Evolutionary conservation across 1,140 invertebrate species (phyloP), one percentile per base, ranked within the genome.

Genomic region (Mycetomoellerius zeteki): DNA sequence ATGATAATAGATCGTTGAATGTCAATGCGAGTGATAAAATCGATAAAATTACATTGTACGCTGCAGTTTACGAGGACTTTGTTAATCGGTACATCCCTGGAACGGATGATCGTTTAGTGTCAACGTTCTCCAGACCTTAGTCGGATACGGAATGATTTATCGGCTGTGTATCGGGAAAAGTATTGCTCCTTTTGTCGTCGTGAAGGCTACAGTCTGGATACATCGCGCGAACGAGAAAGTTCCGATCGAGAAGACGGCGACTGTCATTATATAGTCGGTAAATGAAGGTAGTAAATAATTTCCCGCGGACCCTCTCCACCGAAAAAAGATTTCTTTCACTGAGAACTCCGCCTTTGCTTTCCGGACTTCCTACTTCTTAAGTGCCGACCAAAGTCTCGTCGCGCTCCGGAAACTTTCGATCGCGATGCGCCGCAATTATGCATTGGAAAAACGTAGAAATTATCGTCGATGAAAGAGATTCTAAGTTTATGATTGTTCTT

Each of bases 251-350:
- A 77, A 43, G 16, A 85, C 72, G 33, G 27, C 71, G 47, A 52
- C 16, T 54, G 43, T 85, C 73, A 85, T 85, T 77, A 50, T 77
- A 50, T 50, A 85, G 58, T 12, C 21, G 82, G 77, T 85, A 64
- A 81, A 81, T 71, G 54, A 81, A 81, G 64, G 52, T 56, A 71
- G 64, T 81, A 81, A 71, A 81, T 81, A 81, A 81, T 81, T 81
- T 71, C 21, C 16, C 64, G 30, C 33, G 21, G 50, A n/a, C 5
- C 30, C 27, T 73, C 64, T 37, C 33, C 16, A 14, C 50, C 71
- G 37, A 43, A 33, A 81, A 81, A 71, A 71, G 33, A 56, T 81
- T 54, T 71, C 64, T 69, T 69, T 54, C n/a, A 0, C 7, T n/a
- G 43, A 16, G 1, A 65, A 24, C 64, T 81, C 21, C 33, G 37